Evolutionary conservation across 2,113 vertebrate species (phyloP).

Genomic region (Heloderma charlesbogerti): DNA sequence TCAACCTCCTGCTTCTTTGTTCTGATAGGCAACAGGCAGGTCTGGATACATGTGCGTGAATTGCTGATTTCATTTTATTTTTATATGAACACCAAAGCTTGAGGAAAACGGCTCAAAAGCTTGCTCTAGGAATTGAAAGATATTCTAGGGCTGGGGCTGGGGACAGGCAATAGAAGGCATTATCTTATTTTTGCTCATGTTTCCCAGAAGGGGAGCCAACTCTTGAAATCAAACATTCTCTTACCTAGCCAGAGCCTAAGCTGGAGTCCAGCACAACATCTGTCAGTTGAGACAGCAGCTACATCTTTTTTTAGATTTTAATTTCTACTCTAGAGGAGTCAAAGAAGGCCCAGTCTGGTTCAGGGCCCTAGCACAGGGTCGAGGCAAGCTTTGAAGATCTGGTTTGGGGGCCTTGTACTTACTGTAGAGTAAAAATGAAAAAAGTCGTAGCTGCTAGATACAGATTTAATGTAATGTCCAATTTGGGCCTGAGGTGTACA

Average conservation of each 20-base stretch:
- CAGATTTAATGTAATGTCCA: too few relatives aligned
- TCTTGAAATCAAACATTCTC: background rate
- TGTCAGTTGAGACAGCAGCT: background rate
- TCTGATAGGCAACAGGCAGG: background rate
- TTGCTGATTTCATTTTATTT: conserved; percentile 11
- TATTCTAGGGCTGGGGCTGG: background rate
- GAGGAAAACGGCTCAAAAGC: background rate
- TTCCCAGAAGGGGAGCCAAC: background rate
- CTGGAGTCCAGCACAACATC: background rate
- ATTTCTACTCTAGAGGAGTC: too few relatives aligned
- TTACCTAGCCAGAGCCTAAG: too few relatives aligned
- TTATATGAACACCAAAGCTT: background rate
- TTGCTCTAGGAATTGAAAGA: background rate
- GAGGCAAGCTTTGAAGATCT: too few relatives aligned
- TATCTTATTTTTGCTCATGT: background rate
- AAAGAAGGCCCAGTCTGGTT: too few relatives aligned
- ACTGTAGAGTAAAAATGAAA: too few relatives aligned
- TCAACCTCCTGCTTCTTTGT: background rate
- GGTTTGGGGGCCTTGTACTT: too few relatives aligned
- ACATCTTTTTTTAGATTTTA: background rate
- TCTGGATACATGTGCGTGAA: background rate
- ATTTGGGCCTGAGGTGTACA: too few relatives aligned
- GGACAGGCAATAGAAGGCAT: background rate
- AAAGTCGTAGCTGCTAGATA: too few relatives aligned
- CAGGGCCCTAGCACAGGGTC: too few relatives aligned